Conservation (phyloP, 2,888 invertebrate genomes). For the Stenodema calcarata region DNA sequence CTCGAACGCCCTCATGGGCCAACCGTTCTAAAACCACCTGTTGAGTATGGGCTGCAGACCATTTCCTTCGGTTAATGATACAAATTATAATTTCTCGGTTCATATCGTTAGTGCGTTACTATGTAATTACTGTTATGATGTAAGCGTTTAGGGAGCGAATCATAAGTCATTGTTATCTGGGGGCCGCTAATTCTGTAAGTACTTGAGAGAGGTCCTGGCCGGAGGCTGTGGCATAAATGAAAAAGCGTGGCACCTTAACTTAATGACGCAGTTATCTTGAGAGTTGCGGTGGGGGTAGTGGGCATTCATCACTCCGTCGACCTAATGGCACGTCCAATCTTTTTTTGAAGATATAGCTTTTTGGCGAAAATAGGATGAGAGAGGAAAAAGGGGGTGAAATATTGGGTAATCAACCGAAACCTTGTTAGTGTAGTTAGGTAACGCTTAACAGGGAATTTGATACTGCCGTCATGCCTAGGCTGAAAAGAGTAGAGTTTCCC, state of each 20-base stretch:
- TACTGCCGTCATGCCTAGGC: background rate
- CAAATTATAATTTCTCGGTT: background rate
- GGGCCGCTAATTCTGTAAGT: background rate
- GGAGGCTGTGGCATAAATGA: background rate
- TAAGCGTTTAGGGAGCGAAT: background rate
- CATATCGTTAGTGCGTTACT: background rate
- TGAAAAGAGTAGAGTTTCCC: no score
- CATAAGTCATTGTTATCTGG: background rate
- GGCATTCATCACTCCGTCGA: background rate
- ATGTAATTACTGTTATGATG: background rate
- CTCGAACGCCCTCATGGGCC: background rate
- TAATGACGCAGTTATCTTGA: background rate
- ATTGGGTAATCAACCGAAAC: background rate
- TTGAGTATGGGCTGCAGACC: background rate
- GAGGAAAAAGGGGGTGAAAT: background rate
- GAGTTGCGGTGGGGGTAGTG: background rate
- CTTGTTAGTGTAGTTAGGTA: background rate
- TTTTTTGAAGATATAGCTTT: background rate
- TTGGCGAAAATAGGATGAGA: background rate
- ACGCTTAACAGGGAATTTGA: background rate
- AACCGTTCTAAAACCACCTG: background rate
- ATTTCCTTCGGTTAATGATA: background rate
- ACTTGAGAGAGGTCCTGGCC: background rate
- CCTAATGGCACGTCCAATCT: slow-evolving; percentile 1
- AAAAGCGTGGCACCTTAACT: background rate